A percentile compares a stretch with the other conserved stretches of the same genome.
These are phyloP conservation scores for human (Homo sapiens) DNA, from an alignment of 2,113 vertebrate species.

Conservation along the genomic window DNA sequence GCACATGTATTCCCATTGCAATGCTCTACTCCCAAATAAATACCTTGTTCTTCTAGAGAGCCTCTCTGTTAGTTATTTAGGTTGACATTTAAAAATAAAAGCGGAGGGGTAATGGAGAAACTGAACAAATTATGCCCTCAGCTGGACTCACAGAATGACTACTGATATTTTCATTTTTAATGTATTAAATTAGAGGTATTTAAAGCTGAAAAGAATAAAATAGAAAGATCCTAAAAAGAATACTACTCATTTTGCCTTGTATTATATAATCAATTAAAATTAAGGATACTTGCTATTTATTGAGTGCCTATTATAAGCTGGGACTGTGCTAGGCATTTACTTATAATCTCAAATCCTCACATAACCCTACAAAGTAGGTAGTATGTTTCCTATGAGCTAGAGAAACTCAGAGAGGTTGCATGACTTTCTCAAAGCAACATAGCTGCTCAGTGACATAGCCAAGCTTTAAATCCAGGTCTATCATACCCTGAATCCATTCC, in stretches of 20 bases:
- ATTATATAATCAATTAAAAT: slow-evolving; percentile 29
- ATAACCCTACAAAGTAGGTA: background rate
- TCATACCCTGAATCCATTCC: background rate
- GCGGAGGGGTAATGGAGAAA: background rate
- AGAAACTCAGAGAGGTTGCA: background rate
- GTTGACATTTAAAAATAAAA: background rate
- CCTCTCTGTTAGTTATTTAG: background rate
- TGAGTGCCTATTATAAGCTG: background rate
- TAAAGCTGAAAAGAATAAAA: slow-evolving; percentile 16
- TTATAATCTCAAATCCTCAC: background rate
- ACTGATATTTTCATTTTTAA: background rate
- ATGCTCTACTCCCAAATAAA: background rate
- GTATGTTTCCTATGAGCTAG: rapidly evolving
- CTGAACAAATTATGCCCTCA: background rate
- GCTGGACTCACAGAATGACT: background rate
- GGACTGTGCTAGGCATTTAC: background rate
- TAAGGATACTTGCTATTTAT: background rate
- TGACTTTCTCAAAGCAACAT: background rate
- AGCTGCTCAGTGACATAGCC: background rate
- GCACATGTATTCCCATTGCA: background rate
- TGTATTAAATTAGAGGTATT: background rate
- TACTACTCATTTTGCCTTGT: background rate
- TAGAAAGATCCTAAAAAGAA: background rate
- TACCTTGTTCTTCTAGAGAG: background rate
- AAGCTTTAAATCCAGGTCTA: background rate